Base-by-base conservation (phyloP, 2,888 invertebrate species). In the Ichneumon xanthorius region DNA sequence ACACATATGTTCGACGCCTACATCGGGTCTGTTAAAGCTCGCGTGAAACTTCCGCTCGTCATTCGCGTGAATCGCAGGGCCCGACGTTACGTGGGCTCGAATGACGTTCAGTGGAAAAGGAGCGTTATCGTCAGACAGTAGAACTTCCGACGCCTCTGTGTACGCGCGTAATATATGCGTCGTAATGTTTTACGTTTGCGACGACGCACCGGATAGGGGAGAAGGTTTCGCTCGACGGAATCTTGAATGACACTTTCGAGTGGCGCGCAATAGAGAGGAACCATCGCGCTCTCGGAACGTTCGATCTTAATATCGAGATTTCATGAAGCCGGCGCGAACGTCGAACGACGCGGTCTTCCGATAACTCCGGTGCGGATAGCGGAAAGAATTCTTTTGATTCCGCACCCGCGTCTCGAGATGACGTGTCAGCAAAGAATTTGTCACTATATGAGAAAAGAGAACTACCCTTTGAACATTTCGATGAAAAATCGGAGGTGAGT, bases 41-140 rank as follows among this genome's bases (percentile, higher is more conserved):
- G 40, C 55, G 30, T 55, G 65, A 48, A 77, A 33, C 53, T 67
- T 67, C 55, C 14, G 55, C 53, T 55, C 71, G 16, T 77, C 14
- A 22, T 22, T 40, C 40, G 26, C 53, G 67, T 40, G 55, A 77
- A 67, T 50, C 22, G 50, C 53, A 16, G 53, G 14, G 26, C 19
- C 22, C 40, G 11, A 45, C 33, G 26, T 63, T 33, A 40, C 55
- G 40, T 50, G 26, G 50, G 26, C 50, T 45, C 53, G 63, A 48
- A 75, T 75, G 80, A 65, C 75, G 68, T 80, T 75, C 68, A 63
- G 67, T 79, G 68, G 50, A 72, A 83, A 75, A 83, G 61, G 14
- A 37, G 68, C 58, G 73, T 71, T 75, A 75, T 80, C 55, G 78
- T 78, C 67, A 73, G 70, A 70, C 79, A 53, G 70, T 63, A 48